phyloP scores from a whole-genome alignment of 1,140 invertebrate species.

The Notospermus geniculatus region DNA sequence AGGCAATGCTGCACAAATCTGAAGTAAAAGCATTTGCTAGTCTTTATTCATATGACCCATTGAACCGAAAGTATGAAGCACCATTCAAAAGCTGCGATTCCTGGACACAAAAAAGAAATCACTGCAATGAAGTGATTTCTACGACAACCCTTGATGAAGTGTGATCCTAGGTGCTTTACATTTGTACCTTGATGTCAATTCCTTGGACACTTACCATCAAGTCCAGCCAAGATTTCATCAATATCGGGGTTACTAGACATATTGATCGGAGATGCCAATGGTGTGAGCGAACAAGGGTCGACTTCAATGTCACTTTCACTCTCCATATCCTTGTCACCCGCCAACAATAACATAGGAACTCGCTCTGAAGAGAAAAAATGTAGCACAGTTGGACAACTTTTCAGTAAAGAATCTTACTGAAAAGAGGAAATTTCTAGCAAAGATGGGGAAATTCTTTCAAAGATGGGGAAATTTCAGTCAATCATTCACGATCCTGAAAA shows the following conservation, averaged over 20 bases:
- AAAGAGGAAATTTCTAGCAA: not conserved
- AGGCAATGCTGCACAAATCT: too few species aligned
- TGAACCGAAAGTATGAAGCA: too few species aligned
- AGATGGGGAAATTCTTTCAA: not conserved
- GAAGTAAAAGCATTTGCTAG: too few species aligned
- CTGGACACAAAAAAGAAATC: too few species aligned
- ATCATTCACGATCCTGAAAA: not conserved
- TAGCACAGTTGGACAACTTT: not conserved
- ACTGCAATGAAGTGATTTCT: too few species aligned
- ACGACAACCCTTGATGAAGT: too few species aligned
- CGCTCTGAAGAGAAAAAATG: constrained; percentile 29
- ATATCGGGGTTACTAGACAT: constrained; percentile 28
- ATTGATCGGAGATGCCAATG: constrained; percentile 22
- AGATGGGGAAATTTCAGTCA: not conserved
- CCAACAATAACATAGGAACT: constrained; percentile 35
- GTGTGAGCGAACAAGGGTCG: constrained; percentile 40
- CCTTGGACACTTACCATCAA: constrained; percentile 23
- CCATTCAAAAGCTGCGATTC: too few species aligned
- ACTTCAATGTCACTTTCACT: constrained; percentile 48
- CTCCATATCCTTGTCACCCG: constrained; percentile 29
- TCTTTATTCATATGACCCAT: too few species aligned
- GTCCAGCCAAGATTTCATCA: constrained; percentile 33
- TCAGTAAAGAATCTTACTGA: not conserved
- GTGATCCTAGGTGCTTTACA: too few species aligned
- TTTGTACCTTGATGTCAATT: too few species aligned